Percentiles rank a stretch among this genome's conserved stretches.
Conservation (phyloP, 2,113 vertebrate species). For the Dromiciops gliroides region DNA sequence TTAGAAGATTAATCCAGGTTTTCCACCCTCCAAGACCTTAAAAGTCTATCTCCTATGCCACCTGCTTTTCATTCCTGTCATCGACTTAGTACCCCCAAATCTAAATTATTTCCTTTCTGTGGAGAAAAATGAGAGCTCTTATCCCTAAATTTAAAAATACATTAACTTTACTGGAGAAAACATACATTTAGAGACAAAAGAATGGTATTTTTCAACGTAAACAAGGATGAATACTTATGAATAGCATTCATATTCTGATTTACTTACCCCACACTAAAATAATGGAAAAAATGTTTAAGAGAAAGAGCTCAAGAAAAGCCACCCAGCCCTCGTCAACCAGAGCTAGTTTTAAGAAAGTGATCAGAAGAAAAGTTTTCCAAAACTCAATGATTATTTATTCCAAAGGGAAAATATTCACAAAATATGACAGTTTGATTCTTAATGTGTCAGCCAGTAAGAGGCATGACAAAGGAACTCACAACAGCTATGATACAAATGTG, state of each 20-base stretch:
- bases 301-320: background rate
- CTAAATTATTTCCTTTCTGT: constrained; percentile 39
- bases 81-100: constrained; percentile 10
- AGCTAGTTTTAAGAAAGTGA: constrained; percentile 10
- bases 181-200: background rate
- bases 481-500: constrained; percentile 44
- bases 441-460: constrained; percentile 40
- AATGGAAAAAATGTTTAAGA: constrained; percentile 10
- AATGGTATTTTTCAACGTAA: background rate
- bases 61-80: background rate
- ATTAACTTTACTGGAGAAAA: background rate
- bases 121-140: background rate
- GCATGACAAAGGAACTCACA: constrained; percentile 61
- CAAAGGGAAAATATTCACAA: constrained; percentile 37
- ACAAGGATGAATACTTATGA: background rate
- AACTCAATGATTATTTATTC: background rate
- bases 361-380: background rate
- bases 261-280: background rate
- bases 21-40: background rate
- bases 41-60: background rate
- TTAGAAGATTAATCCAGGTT: background rate
- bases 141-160: background rate
- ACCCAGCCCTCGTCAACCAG: background rate
- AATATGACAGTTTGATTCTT: constrained; percentile 19
- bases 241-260: background rate